A percentile compares a stretch with the other conserved stretches of the same genome.
Conservation (phyloP, 2,113 vertebrate genomes). For the Myotis lucifugus region DNA sequence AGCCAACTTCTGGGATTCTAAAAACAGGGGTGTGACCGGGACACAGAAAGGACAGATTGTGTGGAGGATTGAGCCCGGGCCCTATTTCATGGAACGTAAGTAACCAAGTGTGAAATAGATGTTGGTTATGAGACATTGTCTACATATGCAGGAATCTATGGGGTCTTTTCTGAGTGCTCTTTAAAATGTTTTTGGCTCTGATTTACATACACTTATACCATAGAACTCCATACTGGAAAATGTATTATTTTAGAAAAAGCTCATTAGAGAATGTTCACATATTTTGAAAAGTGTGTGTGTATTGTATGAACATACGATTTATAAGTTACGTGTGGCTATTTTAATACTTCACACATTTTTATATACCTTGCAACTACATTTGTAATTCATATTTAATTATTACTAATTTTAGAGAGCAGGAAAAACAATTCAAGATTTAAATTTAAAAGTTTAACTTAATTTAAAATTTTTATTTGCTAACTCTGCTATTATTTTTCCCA, state of each 20-base stretch:
- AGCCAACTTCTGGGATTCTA: constrained; percentile 99
- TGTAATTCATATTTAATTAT: neutral
- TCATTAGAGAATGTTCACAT: neutral
- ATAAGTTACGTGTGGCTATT: neutral
- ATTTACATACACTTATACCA: neutral
- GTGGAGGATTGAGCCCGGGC: constrained; percentile 97
- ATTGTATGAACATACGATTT: neutral
- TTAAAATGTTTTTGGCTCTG: neutral
- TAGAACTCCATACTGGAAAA: neutral
- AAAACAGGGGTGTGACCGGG: constrained; percentile 98
- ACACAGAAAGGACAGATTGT: constrained; percentile 98
- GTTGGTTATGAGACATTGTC: neutral
- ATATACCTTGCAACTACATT: neutral
- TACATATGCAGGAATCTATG: neutral
- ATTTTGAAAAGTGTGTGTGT: neutral
- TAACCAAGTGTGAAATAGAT: constrained; percentile 52
- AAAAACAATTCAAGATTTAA: neutral
- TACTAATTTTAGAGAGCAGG: constrained; percentile 5
- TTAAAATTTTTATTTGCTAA: neutral
- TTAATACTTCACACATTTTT: constrained; percentile 3
- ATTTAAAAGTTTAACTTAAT: neutral
- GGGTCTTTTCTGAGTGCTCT: neutral
- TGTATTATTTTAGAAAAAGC: neutral
- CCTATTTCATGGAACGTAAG: constrained; percentile 99
- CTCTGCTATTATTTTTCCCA: neutral